Evolutionary conservation across 2,113 vertebrate species (phyloP), one percentile per base, ranked within the genome.

Genomic region (Aldabrachelys gigantea): DNA sequence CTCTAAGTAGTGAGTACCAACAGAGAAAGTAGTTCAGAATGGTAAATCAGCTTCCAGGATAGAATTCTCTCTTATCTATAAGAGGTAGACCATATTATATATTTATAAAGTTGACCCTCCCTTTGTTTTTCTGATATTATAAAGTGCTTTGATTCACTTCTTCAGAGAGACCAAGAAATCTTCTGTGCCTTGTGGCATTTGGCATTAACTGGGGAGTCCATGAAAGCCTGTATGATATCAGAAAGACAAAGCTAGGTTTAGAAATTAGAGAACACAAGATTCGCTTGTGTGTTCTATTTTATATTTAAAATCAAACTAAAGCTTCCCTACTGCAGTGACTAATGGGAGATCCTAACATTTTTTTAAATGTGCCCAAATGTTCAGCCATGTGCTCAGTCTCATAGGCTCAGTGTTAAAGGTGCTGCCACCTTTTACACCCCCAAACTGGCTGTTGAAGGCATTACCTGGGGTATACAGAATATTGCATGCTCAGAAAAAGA

Each of bases 31-130:
- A 25, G 92, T 93, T 89, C 91, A 56, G n/a, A 53, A 80, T 31
- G 72, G 56, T 62, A 93, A 93, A 88, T 96, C 91, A 59, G 47
- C 93, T 96, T 97, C 88, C 59, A 89, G 12, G 75, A 8, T 85
- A 92, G 54, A 17, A 29, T 79, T 92, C 56, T 72, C 24, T 84
- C 95, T 82, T 84, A 9, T 80, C 52, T 84, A 13, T 89, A 65
- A 83, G 89, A 84, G 29, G 84, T 82, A 35, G 81, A 8, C 59
- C 87, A 76, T 47, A 29, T 88, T 78, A 57, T 87, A n/a, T 27
- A 41, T 69, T 91, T 82, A 7, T 84, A 90, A 89, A 41, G 44
- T 87, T 19, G 76, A 80, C 38, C 83, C 56, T 72, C n/a, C 88
- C 83, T 96, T 89, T 31, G 65, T 56, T 17, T 90, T 93, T 90